A percentile compares a stretch with the other conserved stretches of the same genome.
Conservation (phyloP, 2,797 vertebrate genomes). For the Aulostomus chinensis region DNA sequence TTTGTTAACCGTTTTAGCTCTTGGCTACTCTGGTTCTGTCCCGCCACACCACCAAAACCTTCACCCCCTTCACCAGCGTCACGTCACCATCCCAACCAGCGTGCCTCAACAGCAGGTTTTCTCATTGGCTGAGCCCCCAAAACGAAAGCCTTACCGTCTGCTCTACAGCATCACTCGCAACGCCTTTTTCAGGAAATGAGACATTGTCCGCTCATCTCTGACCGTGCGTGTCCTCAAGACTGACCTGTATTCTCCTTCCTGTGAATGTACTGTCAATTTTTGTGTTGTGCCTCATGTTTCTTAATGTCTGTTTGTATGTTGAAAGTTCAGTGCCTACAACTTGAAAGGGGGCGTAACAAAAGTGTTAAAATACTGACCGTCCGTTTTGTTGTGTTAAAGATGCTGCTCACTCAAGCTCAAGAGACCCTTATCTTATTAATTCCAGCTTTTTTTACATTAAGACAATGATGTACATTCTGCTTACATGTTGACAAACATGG, state of each 20-base stretch:
- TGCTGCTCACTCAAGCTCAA: slow-evolving; percentile 64
- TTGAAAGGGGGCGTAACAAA: slow-evolving; percentile 34
- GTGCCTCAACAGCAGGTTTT: slow-evolving; percentile 97
- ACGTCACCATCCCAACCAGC: slow-evolving; percentile 94
- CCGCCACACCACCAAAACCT: slow-evolving; percentile 88
- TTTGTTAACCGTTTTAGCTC: slow-evolving; percentile 60
- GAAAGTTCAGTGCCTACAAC: slow-evolving; percentile 51
- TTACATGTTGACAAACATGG: slow-evolving; percentile 50
- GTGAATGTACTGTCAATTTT: slow-evolving; percentile 45
- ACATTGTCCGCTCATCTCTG: slow-evolving; percentile 1
- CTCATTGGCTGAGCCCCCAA: slow-evolving; percentile 93
- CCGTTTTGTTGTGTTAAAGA: slow-evolving; percentile 61
- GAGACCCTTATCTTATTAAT: slow-evolving; percentile 41
- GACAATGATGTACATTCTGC: slow-evolving; percentile 59
- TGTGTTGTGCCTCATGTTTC: slow-evolving; percentile 40
- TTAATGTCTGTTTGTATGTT: slow-evolving; percentile 45
- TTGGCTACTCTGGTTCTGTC: slow-evolving; percentile 81
- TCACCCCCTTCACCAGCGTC: slow-evolving; percentile 93
- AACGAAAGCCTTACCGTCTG: slow-evolving; percentile 90
- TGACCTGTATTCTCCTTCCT: slow-evolving; percentile 17
- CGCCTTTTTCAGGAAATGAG: slow-evolving; percentile 91
- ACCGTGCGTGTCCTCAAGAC: slow-evolving; percentile 15
- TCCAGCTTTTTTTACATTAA: slow-evolving; percentile 43
- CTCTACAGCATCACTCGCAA: slow-evolving; percentile 90
- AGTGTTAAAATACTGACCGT: slow-evolving; percentile 72